Percentiles rank a stretch among this genome's conserved stretches.
phyloP scores from a whole-genome alignment of 2,797 vertebrate species.

The Anas capensis region DNA sequence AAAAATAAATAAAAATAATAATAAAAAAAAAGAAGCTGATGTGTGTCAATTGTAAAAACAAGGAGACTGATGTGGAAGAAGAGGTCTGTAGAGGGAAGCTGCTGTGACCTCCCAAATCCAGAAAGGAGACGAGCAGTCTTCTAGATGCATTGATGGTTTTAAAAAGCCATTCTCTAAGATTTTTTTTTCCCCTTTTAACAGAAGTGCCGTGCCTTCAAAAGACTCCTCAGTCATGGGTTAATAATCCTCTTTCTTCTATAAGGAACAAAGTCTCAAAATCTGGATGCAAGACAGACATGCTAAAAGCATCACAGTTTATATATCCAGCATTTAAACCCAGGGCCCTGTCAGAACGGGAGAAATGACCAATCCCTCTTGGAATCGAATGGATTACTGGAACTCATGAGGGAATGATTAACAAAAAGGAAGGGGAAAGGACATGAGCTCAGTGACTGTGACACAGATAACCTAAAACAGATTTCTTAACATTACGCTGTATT shows the following conservation, averaged over 20 bases:
- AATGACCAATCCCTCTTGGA: slow-evolving; percentile 33
- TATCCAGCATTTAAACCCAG: background rate
- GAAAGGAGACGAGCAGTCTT: background rate
- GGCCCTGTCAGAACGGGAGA: background rate
- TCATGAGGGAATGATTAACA: slow-evolving; percentile 74
- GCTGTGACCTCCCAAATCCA: background rate
- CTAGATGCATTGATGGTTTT: background rate
- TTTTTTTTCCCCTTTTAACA: background rate
- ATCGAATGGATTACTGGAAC: slow-evolving; percentile 66
- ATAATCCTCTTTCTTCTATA: slow-evolving; percentile 1
- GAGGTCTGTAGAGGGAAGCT: background rate
- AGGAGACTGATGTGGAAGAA: background rate
- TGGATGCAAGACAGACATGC: background rate
- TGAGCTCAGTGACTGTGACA: slow-evolving; percentile 70
- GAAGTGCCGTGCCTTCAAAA: background rate
- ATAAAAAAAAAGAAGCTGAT: background rate
- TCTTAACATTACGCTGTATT: slow-evolving; percentile 12
- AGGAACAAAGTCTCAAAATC: background rate
- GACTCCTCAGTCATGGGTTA: background rate
- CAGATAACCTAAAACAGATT: slow-evolving; percentile 70
- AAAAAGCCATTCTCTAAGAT: background rate
- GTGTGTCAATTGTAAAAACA: background rate
- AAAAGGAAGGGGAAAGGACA: slow-evolving; percentile 71
- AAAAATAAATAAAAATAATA: background rate
- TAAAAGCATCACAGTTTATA: background rate